phyloP scores from a whole-genome alignment of 2,797 vertebrate species.

The Rhabdophis nuchalis region DNA sequence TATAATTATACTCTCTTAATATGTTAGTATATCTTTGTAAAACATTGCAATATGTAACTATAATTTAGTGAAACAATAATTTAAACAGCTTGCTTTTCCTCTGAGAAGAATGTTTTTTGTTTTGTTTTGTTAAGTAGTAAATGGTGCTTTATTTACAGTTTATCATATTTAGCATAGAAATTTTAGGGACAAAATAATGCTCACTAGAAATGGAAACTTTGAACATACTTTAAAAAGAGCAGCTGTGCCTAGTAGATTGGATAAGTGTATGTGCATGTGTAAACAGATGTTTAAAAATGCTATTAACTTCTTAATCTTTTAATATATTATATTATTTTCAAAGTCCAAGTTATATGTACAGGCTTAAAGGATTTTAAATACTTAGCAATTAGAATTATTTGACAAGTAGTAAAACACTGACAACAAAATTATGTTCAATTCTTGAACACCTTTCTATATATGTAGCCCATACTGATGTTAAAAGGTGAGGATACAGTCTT shows the following conservation, averaged over 20 bases:
- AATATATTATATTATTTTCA: not conserved
- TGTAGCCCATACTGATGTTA: not conserved
- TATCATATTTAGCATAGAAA: not conserved
- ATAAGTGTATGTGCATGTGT: not conserved
- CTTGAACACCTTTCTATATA: not conserved
- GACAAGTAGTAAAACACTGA: not conserved
- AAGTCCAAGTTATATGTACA: not conserved
- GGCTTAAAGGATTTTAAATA: conserved; percentile 3
- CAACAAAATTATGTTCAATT: not conserved
- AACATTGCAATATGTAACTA: not conserved
- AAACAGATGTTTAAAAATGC: not conserved
- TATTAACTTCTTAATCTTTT: not conserved
- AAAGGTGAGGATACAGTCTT: not conserved
- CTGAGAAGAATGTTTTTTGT: not conserved
- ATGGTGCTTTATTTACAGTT: not conserved
- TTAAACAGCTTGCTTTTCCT: conserved; percentile 10
- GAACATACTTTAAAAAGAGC: not conserved
- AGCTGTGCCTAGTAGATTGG: not conserved
- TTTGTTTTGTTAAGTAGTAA: accelerated
- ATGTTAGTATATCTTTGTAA: not conserved
- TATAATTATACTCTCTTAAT: not conserved
- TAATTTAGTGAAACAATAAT: conserved; percentile 1
- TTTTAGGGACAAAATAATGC: not conserved
- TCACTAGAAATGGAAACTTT: not conserved
- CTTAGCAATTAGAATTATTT: not conserved